These are phyloP conservation scores for Poecilia latipinna DNA, from an alignment of 2,113 vertebrate species.

Conservation along the genomic window DNA sequence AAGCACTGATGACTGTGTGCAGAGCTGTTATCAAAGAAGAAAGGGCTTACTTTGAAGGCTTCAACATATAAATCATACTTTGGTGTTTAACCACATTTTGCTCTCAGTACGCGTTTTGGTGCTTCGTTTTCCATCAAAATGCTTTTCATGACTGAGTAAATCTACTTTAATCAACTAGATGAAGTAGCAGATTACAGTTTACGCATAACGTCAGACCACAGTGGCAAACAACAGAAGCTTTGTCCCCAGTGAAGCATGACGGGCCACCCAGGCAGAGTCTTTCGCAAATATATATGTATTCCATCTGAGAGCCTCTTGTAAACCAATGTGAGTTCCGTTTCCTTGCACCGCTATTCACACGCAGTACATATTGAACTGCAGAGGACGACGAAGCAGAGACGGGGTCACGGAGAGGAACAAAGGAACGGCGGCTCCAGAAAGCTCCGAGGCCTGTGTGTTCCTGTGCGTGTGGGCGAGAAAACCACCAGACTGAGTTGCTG, in stretches of 20 bases:
- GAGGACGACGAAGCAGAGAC: neutral
- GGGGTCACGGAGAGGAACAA: constrained; percentile 20
- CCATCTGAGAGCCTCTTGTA: constrained; percentile 4
- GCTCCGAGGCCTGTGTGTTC: neutral
- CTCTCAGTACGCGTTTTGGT: neutral
- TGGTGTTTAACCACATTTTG: neutral
- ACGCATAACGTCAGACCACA: neutral
- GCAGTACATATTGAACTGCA: neutral
- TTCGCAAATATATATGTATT: neutral
- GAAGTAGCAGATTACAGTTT: neutral
- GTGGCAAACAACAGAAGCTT: neutral
- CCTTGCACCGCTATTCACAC: neutral
- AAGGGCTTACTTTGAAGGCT: neutral
- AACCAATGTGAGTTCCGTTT: neutral
- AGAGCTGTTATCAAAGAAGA: neutral
- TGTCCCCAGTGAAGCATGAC: neutral
- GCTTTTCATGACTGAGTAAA: neutral
- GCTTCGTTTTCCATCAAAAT: neutral
- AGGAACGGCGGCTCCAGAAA: constrained; percentile 21
- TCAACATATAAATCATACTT: neutral
- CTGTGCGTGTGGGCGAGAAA: neutral
- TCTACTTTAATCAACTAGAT: neutral
- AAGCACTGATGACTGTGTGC: neutral
- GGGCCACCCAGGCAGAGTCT: constrained; percentile 18
- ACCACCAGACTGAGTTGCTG: constrained; percentile 24